phyloP scores from a whole-genome alignment of 2,113 vertebrate species.

The Oryzias javanicus region DNA sequence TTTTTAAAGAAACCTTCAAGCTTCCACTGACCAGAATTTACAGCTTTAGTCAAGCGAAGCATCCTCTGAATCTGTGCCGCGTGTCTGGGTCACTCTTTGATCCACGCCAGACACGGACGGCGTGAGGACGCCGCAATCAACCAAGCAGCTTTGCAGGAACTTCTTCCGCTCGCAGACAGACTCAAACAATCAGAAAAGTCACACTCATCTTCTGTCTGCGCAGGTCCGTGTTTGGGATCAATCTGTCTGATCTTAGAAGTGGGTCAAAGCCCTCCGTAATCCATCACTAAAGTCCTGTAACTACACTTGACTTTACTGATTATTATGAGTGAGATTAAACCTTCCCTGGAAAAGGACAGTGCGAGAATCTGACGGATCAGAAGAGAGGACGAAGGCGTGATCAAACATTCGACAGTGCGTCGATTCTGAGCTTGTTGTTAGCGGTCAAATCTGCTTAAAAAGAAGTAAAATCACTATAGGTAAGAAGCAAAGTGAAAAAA shows the following conservation, averaged over 20 bases:
- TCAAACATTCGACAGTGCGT: not conserved
- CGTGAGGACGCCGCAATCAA: not conserved
- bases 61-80: constrained; percentile 33
- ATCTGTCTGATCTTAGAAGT: not conserved
- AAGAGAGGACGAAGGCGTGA: constrained; percentile 4
- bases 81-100: constrained; percentile 26
- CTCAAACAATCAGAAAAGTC: not conserved
- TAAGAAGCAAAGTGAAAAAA: no score
- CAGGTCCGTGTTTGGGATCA: not conserved
- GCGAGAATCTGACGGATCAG: not conserved
- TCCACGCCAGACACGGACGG: not conserved
- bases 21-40: no score
- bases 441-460: constrained; percentile 24
- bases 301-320: constrained; percentile 4
- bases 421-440: constrained; percentile 3
- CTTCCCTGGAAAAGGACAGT: not conserved
- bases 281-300: constrained; percentile 8
- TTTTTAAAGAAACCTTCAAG: no score
- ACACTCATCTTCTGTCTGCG: not conserved
- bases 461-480: not conserved
- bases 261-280: constrained; percentile 28
- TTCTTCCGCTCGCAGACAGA: constrained; percentile 8
- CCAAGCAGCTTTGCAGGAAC: constrained; percentile 27
- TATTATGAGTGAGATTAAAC: not conserved
- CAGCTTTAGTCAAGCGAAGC: not conserved